These are phyloP conservation scores for Doryteuthis pealeii DNA, from an alignment of 1,140 invertebrate species.

Conservation along the genomic window DNA sequence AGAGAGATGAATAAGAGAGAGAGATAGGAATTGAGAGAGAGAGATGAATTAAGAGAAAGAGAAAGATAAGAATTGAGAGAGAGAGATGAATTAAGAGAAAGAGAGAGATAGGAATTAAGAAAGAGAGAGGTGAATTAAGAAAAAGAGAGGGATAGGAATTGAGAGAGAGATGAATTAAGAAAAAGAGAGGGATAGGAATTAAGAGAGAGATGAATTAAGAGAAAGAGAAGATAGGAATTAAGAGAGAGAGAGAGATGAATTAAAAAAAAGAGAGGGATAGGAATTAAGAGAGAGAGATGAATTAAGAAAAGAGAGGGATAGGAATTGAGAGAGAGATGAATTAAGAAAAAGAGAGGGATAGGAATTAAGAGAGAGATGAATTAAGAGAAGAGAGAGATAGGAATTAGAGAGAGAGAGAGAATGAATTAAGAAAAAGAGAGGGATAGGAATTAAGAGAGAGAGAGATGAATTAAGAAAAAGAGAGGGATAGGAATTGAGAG, in stretches of 20 bases:
- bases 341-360: not conserved
- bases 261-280: too few relatives aligned
- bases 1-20: too few relatives aligned
- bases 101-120: too few relatives aligned
- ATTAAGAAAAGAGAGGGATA: not conserved
- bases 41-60: too few relatives aligned
- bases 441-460: not conserved
- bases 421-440: not conserved
- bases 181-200: not conserved
- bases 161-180: not conserved
- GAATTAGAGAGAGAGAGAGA: not conserved
- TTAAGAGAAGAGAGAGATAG: not conserved
- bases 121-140: not conserved
- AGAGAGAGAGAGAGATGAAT: too few relatives aligned
- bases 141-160: not conserved
- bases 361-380: not conserved
- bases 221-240: not conserved
- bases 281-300: too few relatives aligned
- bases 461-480: not conserved
- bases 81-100: too few relatives aligned
- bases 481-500: not conserved
- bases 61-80: too few relatives aligned
- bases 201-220: not conserved
- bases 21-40: too few relatives aligned
- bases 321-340: not conserved